Evolutionary conservation across 2,797 vertebrate genomes (phyloP), one percentile per base, ranked within the genome.

Genomic region (Neoniphon sammara): DNA sequence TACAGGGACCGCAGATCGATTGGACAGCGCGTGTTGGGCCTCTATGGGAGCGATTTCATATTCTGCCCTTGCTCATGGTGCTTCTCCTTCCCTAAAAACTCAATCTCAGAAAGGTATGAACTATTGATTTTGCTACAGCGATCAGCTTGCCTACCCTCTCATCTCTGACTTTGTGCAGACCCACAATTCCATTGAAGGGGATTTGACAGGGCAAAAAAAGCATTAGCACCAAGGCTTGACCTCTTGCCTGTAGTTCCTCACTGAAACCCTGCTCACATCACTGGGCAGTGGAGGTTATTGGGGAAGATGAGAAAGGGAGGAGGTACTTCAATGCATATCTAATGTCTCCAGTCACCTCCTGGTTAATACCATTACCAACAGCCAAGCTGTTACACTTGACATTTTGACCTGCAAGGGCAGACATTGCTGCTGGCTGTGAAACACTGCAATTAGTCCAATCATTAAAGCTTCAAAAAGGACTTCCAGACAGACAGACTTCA

Each of bases 31-130:
- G 3, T 36, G 82, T 56, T 75, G 69, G 34, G 79, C 80, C 83
- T 87, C 84, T 78, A 61, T 73, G 83, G 83, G 79, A 87, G 85
- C 20, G 70, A 89, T 93, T 91, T 91, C 87, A 91, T 92, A 93
- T 92, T 93, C 89, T 87, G 85, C 87, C 81, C 89, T 89, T 78
- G 87, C 89, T 86, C 83, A 75, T n/a, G 77, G 76, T 80, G 89
- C 89, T 88, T 83, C 84, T 90, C 86, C 89, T 82, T 89, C 83
- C 87, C 89, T 89, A 88, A 93, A 93, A 94, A 91, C 89, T 87
- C 90, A 91, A 93, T 94, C 92, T 93, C 86, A 69, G 79, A 85
- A 79, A 90, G 86, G 86, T 93, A 92, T 94, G 91, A 94, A 85
- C 91, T 94, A 93, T 93, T 89, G 92, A 94, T 94, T 93, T 88